Percentiles rank a stretch among this genome's conserved stretches.
phyloP scores from a whole-genome alignment of 2,797 vertebrate genomes.

The Calcarius lapponicus region DNA sequence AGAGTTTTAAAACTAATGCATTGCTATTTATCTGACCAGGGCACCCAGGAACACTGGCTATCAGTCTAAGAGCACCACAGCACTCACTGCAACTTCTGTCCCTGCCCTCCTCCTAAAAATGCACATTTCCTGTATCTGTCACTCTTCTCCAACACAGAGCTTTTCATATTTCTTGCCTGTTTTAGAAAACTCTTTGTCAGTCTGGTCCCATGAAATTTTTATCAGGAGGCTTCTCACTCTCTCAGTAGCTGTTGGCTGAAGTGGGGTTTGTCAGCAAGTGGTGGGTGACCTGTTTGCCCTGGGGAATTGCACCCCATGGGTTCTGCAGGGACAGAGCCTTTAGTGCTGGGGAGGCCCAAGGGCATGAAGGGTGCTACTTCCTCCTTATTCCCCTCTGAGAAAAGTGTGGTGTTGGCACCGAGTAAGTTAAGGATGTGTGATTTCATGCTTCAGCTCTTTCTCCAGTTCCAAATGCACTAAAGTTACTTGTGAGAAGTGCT shows the following conservation, averaged over 20 bases:
- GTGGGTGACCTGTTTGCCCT: background rate
- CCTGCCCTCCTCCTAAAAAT: background rate
- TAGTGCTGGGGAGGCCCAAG: background rate
- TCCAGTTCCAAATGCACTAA: background rate
- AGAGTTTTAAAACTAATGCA: background rate
- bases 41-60: background rate
- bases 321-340: background rate
- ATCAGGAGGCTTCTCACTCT: background rate
- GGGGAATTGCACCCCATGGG: background rate
- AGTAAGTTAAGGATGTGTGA: constrained; percentile 32
- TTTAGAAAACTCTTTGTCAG: background rate
- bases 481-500: constrained; percentile 22
- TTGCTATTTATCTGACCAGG: background rate
- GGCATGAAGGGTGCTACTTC: background rate
- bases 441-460: background rate
- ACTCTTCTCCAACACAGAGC: background rate
- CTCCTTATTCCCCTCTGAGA: background rate
- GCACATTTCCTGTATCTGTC: background rate
- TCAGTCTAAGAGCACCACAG: background rate
- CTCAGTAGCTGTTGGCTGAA: rapidly evolving
- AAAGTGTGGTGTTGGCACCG: background rate
- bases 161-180: background rate
- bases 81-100: background rate
- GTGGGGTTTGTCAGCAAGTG: background rate
- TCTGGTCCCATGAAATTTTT: background rate